Percentiles rank a stretch among this genome's conserved stretches.
phyloP scores from a whole-genome alignment of 2,113 vertebrate genomes.

The Centropus bengalensis region DNA sequence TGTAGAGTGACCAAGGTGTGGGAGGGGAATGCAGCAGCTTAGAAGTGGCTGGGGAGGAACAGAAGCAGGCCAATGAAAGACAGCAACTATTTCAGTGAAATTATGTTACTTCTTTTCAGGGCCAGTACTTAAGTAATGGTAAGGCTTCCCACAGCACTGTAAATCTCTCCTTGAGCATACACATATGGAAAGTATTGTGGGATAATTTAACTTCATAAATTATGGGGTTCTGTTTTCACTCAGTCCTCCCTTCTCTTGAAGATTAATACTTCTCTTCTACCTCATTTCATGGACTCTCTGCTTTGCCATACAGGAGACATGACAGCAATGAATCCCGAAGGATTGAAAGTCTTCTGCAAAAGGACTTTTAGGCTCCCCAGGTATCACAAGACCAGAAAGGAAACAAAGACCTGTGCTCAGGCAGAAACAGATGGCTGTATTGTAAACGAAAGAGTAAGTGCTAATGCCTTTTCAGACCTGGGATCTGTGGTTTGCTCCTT shows the following conservation, averaged over 20 bases:
- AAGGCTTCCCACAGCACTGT: not conserved
- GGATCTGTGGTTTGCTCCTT: not conserved
- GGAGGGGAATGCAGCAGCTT: not conserved
- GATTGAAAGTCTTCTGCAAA: not conserved
- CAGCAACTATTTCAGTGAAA: not conserved
- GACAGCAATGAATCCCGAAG: not conserved
- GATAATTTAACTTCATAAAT: constrained; percentile 38
- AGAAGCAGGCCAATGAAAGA: not conserved
- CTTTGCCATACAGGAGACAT: not conserved
- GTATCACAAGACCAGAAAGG: not conserved
- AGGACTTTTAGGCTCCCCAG: not conserved
- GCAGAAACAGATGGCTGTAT: not conserved
- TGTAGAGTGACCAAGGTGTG: not conserved
- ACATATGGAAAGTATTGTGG: constrained; percentile 18
- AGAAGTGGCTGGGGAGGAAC: not conserved
- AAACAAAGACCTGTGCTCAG: not conserved
- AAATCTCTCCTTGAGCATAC: constrained; percentile 28
- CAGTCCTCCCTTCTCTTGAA: not conserved
- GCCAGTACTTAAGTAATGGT: not conserved
- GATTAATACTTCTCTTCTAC: not conserved
- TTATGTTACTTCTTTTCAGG: not conserved
- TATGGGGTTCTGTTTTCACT: constrained; percentile 41
- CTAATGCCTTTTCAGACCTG: not conserved
- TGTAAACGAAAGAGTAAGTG: not conserved
- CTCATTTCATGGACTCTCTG: not conserved